Base-by-base conservation (phyloP, 1,140 invertebrate species). In the Copidosoma floridanum region DNA sequence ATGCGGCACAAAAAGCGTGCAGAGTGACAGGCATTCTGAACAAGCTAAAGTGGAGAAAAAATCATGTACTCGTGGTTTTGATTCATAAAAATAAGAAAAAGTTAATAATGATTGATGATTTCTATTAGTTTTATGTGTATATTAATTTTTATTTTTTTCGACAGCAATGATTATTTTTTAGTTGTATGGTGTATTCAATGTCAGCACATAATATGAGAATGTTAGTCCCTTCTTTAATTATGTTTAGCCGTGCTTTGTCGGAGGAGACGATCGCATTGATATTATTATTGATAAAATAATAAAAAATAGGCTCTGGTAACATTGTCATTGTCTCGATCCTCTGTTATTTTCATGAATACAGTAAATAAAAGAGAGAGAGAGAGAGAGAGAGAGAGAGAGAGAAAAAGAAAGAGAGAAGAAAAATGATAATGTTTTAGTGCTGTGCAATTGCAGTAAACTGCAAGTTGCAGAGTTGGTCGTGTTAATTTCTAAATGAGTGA, bases 121-220 rank as follows among this genome's bases (percentile, higher is more conserved):
- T 76, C 60, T 64, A 71, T 68, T 75, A 61, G 71, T 75, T 77
- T 72, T 74, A 76, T 32, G 72, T 78, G 75, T 79, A 75, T 71
- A 76, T 75, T 75, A 72, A 74, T 76, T 77, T 73, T 68, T 70
- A 73, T 66, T 73, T 59, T 64, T 70, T 71, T n/a, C 64, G 64
- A 72, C 66, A 66, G 66, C 66, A 74, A 75, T 56, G 60, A 65
- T 74, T n/a, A n/a, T n/a, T n/a, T n/a, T 74, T 74, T 68, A 73
- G 65, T 74, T 76, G 70, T 72, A 80, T 69, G 71, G 71, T 79
- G 73, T 78, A 77, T 70, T 78, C 72, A 73, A 70, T 79, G 77
- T 79, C 73, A 75, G 72, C 74, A 79, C 74, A 71, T 76, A 76
- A 76, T 75, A 73, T 65, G 66, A 79, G 69, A 68, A 77, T 75